Conservation (phyloP, 2,797 vertebrate genomes). For the Steatocranus sp. region DNA sequence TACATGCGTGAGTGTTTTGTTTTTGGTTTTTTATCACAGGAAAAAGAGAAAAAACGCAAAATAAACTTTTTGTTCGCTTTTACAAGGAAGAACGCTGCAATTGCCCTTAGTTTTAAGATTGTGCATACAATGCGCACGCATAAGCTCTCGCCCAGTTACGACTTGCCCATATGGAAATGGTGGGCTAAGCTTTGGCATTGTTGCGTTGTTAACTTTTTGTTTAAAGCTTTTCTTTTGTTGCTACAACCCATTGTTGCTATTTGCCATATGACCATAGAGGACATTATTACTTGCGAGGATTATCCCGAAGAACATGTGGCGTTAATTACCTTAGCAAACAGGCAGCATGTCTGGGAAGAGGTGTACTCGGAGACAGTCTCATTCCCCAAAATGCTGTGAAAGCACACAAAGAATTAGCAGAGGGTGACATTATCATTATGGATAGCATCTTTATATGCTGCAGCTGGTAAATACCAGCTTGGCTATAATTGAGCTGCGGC, state of each 20-base stretch:
- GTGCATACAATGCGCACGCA: not conserved
- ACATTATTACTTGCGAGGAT: constrained; percentile 28
- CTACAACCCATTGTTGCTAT: not conserved
- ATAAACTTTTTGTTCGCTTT: constrained; percentile 8
- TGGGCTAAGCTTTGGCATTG: not conserved
- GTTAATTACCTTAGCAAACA: constrained; percentile 65
- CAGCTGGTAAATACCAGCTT: constrained; percentile 15
- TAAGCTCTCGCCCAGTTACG: not conserved
- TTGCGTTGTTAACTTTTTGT: not conserved
- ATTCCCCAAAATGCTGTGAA: constrained; percentile 33
- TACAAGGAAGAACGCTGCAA: not conserved
- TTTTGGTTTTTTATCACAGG: not conserved
- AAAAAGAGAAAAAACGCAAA: not conserved
- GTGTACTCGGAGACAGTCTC: constrained; percentile 32
- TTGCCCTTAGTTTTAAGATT: not conserved
- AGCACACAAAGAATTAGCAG: constrained; percentile 58
- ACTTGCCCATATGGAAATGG: not conserved
- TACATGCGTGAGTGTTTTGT: not conserved
- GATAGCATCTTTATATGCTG: constrained; percentile 8
- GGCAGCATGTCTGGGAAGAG: constrained; percentile 40
- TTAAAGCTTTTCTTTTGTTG: not conserved
- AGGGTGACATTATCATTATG: constrained; percentile 46
- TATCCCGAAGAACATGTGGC: constrained; percentile 29
- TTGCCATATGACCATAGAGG: constrained; percentile 1
- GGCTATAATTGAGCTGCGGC: not conserved